These are phyloP conservation scores for Drosophila lowei DNA, from an alignment of 1,140 invertebrate species.

Conservation along the genomic window DNA sequence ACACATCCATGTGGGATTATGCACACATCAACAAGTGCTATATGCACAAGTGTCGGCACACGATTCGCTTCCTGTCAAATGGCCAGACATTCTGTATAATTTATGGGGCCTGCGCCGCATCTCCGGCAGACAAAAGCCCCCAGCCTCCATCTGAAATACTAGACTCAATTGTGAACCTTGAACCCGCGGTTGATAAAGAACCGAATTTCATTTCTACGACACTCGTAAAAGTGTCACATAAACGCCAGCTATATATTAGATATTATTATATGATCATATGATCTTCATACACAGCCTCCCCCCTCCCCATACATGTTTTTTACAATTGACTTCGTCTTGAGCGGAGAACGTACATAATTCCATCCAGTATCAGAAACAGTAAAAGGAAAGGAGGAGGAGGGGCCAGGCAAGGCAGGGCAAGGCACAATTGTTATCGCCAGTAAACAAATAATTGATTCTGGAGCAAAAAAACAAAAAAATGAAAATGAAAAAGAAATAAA, in stretches of 20 bases:
- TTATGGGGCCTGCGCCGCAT: background rate
- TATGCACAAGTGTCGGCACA: background rate
- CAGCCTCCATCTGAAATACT: conserved; percentile 12
- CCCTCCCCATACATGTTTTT: no score
- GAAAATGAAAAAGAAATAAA: conserved; percentile 4
- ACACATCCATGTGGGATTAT: background rate
- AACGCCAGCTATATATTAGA: background rate
- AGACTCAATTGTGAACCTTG: conserved; percentile 25
- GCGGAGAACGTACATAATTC: no score
- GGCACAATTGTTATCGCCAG: conserved; percentile 45
- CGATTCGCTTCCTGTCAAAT: conserved; percentile 19
- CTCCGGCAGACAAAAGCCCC: background rate
- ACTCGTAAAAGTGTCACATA: background rate
- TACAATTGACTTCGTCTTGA: no score
- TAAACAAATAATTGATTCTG: conserved; percentile 55
- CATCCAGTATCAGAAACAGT: conserved; percentile 10
- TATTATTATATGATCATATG: conserved; percentile 3
- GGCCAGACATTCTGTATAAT: conserved; percentile 3
- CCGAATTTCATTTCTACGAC: conserved; percentile 16
- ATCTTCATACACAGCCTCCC: no score
- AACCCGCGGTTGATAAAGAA: conserved; percentile 11
- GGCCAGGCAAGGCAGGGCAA: background rate
- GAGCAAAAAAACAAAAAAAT: conserved; percentile 22
- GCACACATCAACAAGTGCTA: background rate
- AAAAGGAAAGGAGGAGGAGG: no score